These are phyloP conservation scores for Clarias fuscus DNA, from an alignment of 2,797 vertebrate genomes.

Conservation along the genomic window DNA sequence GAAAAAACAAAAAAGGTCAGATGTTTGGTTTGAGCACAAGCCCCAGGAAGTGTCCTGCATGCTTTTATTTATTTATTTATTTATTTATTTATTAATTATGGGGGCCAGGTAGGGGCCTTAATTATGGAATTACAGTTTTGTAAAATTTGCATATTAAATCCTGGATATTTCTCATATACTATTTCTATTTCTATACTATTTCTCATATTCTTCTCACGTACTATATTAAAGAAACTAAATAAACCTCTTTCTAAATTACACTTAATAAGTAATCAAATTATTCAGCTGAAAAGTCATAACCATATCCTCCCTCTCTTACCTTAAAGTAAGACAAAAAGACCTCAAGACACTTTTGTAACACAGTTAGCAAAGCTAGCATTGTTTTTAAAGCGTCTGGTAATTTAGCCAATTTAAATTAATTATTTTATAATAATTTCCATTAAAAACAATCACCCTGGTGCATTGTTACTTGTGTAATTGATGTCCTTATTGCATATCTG, in stretches of 20 bases:
- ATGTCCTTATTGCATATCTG: neutral
- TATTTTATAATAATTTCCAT: neutral
- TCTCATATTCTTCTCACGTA: neutral
- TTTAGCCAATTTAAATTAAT: slow-evolving; percentile 7
- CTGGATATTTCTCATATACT: neutral
- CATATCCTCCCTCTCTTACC: no score
- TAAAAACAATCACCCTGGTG: slow-evolving; percentile 7
- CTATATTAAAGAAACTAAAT: no score
- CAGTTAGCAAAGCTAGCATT: neutral
- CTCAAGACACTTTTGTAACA: neutral
- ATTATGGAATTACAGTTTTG: neutral
- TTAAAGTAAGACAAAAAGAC: no score
- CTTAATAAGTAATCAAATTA: no score
- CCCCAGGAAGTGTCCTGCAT: slow-evolving; percentile 45
- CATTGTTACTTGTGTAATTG: slow-evolving; percentile 1
- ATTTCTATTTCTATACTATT: no score
- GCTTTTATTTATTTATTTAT: neutral
- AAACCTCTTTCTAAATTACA: no score
- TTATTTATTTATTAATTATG: no score
- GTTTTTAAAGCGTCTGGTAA: slow-evolving; percentile 62
- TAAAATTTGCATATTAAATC: neutral
- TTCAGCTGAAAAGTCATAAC: no score
- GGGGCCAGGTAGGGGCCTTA: slow-evolving; percentile 3
- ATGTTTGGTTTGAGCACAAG: slow-evolving; percentile 34
- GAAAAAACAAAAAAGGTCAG: slow-evolving; percentile 37